Evolutionary conservation across 2,113 vertebrate species (phyloP).

Genomic region (Hylia prasina): DNA sequence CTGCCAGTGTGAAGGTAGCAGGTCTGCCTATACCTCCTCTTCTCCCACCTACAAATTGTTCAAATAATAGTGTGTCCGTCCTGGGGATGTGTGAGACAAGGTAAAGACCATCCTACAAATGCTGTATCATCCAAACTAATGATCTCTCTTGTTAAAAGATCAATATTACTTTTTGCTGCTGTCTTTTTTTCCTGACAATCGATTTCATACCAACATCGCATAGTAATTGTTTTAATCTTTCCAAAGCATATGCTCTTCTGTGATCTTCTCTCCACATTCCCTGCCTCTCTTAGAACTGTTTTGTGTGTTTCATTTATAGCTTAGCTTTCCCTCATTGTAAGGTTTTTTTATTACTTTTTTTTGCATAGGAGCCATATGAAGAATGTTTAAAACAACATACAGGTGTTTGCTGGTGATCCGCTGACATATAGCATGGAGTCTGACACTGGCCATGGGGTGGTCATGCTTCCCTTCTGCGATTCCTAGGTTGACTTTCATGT

Average conservation of each 20-base stretch:
- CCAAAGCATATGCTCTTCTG: background rate
- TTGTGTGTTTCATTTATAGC: background rate
- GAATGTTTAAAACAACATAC: background rate
- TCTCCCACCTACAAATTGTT: background rate
- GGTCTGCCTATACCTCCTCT: fast-evolving
- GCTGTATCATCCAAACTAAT: background rate
- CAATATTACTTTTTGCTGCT: background rate
- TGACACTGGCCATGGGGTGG: background rate
- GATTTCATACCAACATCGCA: background rate
- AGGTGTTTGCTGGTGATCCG: background rate
- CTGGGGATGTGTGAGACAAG: background rate
- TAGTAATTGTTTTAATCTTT: background rate
- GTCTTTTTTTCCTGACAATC: background rate
- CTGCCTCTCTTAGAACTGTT: background rate
- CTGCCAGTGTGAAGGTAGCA: background rate
- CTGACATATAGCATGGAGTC: background rate
- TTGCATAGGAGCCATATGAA: background rate
- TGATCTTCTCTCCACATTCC: background rate
- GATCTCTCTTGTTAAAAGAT: background rate
- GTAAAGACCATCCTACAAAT: background rate
- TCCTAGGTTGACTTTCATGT: background rate
- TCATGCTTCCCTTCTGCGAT: background rate
- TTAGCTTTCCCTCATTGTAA: background rate
- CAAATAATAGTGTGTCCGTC: fast-evolving
- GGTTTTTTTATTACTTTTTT: background rate